Conservation (phyloP, 2,113 vertebrate genomes). For the Orthochromis malagaraziensis region DNA sequence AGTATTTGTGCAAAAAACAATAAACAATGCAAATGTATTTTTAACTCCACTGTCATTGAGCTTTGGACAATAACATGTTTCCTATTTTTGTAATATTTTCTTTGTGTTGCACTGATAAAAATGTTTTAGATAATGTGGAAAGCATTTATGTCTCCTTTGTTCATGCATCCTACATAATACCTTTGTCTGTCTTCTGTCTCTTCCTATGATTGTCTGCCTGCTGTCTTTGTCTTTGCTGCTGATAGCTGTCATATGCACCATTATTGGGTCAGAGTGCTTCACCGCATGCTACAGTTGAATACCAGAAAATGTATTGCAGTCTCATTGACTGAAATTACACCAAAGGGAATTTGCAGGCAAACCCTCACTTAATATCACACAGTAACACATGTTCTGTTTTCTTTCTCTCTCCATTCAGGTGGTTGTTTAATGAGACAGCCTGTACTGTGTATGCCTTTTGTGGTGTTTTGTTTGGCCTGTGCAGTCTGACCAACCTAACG, state of each 20-base stretch:
- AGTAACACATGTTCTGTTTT: neutral
- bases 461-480: slow-evolving; percentile 79
- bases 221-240: neutral
- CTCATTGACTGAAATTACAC: neutral
- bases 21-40: neutral
- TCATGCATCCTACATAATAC: neutral
- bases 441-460: slow-evolving; percentile 80
- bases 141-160: neutral
- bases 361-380: neutral
- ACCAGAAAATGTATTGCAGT: neutral
- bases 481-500: slow-evolving; percentile 81
- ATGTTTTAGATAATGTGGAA: neutral
- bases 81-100: neutral
- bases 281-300: neutral
- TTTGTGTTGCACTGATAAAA: neutral
- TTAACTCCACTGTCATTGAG: neutral
- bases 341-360: neutral
- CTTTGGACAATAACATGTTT: neutral
- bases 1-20: neutral
- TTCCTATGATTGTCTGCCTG: neutral
- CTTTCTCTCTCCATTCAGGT: slow-evolving; percentile 62
- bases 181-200: neutral
- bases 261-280: neutral
- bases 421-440: slow-evolving; percentile 68
- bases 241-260: neutral